Conservation (phyloP, 1,140 invertebrate genomes). For the Anastrepha obliqua region DNA sequence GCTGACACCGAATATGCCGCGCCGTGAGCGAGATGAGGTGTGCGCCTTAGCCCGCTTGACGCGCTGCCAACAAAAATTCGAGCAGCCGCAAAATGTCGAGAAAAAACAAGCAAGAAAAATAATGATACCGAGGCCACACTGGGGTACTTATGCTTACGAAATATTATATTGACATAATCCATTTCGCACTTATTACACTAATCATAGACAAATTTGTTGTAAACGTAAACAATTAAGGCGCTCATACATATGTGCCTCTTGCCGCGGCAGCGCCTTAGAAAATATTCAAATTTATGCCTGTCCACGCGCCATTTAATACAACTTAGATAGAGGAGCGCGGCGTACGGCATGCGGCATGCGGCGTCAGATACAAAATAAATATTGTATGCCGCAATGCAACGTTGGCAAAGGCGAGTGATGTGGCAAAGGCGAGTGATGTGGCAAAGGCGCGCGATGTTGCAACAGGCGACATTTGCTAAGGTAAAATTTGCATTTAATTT, state of each 20-base stretch:
- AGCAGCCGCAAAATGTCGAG: conserved; percentile 17
- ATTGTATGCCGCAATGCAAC: neutral
- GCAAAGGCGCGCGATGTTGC: neutral
- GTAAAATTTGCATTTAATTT: neutral
- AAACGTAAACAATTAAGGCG: conserved; percentile 20
- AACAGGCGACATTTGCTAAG: neutral
- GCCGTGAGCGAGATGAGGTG: neutral
- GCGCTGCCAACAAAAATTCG: neutral
- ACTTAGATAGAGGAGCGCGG: neutral
- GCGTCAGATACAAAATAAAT: neutral
- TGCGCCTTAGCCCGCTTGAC: conserved; percentile 14
- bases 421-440: too few species aligned
- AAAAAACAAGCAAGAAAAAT: conserved; percentile 23
- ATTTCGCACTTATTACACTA: neutral
- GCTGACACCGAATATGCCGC: neutral
- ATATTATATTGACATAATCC: conserved; percentile 15
- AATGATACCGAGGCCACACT: neutral
- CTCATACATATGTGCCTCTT: neutral
- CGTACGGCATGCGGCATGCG: too few species aligned
- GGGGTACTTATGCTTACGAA: conserved; percentile 1
- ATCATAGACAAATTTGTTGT: neutral
- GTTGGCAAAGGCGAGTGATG: neutral
- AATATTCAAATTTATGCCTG: neutral
- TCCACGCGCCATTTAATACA: neutral
- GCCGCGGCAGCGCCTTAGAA: neutral